Evolutionary conservation across 2,888 invertebrate genomes (phyloP).

Genomic region (Monochamus alternatus): DNA sequence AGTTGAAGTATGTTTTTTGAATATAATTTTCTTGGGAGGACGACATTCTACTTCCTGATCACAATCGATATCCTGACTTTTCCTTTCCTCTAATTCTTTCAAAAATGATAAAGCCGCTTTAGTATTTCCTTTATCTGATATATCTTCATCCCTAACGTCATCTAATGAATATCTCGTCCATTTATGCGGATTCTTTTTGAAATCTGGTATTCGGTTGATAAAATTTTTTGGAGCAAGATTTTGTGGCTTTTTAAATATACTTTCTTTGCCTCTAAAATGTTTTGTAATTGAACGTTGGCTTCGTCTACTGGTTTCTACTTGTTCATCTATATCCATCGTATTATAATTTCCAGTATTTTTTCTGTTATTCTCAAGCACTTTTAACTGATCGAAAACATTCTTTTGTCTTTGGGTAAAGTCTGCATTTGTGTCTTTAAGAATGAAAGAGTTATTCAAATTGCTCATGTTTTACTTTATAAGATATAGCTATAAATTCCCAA

Average conservation of each 20-base stretch:
- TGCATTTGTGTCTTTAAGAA: slow-evolving; percentile 57
- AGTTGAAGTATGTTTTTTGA: slow-evolving; percentile 59
- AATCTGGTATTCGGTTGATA: slow-evolving; percentile 72
- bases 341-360: slow-evolving; percentile 38
- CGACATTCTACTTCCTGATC: slow-evolving; percentile 53
- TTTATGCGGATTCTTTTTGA: slow-evolving; percentile 84
- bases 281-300: slow-evolving; percentile 73
- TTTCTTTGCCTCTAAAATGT: slow-evolving; percentile 81
- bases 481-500: no score
- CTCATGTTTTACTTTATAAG: neutral
- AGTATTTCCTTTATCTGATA: slow-evolving; percentile 85
- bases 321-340: slow-evolving; percentile 51
- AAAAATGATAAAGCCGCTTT: slow-evolving; percentile 86
- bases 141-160: slow-evolving; percentile 83
- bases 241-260: slow-evolving; percentile 85
- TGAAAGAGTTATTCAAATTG: slow-evolving; percentile 39
- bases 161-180: slow-evolving; percentile 87
- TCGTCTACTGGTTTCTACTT: slow-evolving; percentile 50
- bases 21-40: slow-evolving; percentile 62
- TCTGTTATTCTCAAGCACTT: slow-evolving; percentile 73
- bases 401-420: slow-evolving; percentile 77
- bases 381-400: slow-evolving; percentile 80
- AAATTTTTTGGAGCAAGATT: slow-evolving; percentile 73
- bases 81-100: slow-evolving; percentile 75
- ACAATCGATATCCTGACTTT: slow-evolving; percentile 53